Base-by-base conservation (phyloP, 2,888 invertebrate genomes). In the Lasius fuliginosus region DNA sequence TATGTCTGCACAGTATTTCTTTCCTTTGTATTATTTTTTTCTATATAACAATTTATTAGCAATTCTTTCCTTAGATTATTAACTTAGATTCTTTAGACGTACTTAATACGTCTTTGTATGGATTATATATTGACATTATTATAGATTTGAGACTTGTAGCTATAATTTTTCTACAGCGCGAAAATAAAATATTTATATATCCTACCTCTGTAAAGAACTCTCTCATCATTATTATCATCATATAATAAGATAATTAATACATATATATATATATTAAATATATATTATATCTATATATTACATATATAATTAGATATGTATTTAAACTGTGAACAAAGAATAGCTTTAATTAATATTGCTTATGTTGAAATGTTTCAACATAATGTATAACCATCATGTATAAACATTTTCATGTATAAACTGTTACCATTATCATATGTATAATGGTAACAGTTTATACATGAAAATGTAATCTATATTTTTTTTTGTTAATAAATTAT, bases 21-120 rank as follows among this genome's bases (percentile, higher is more conserved):
- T 60, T n/a, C 11, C 5, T 46, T 68, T 69, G 23, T 71, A 79
- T 79, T 60, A 79, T 77, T 73, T 79, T 73, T 79, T 69, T 79
- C 60, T 73, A 58, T 60, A 42, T 53, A 75, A 65, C n/a, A 42
- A 36, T 79, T 46, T 71, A 46, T 60, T 71, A 79, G 5, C 12
- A 27, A 77, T 68, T 40, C n/a, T 68, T 77, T 77, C 40, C 56
- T 68, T 77, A 56, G 9, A 68, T 76, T 65, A 46, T 23, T 53
- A 68, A 27, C n/a, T 42, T 23, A 23, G 23, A 23, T 23, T 23
- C 23, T 23, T 23, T 23, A 23, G 23, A 23, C 23, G 23, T 23
- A 23, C 23, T 23, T 77, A 77, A 77, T 53, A 76, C 0, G 15
- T 12, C 27, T 67, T 67, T 77, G 6, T 68, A 40, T n/a, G 30